Evolutionary conservation across 2,797 vertebrate genomes (phyloP), one percentile per base, ranked within the genome.

Genomic region (Corythornis leucogaster): DNA sequence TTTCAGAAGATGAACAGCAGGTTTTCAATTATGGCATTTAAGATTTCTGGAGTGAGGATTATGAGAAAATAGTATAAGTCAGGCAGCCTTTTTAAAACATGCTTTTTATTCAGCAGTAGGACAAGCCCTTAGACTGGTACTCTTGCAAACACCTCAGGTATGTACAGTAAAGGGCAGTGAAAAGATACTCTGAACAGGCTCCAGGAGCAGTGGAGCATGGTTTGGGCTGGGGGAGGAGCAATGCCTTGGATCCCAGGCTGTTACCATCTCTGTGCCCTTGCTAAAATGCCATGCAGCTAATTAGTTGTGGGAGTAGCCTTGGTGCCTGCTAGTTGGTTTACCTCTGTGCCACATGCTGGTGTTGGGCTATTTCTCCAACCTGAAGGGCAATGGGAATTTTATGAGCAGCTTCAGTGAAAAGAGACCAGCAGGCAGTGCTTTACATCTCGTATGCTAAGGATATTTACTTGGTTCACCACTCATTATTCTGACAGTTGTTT

Each of bases 401-500:
- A 93, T 82, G 66, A 89, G 69, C 54, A 89, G 84, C 64, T 80
- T 71, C 75, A 75, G 87, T 33, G 51, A 78, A 83, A 91, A 80
- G 35, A 81, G 30, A 63, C 74, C 82, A 93, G 85, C 70, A 80
- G 82, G 66, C 87, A 92, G 43, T 54, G 81, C 61, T 96, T 85
- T 87, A 50, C 69, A 85, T 93, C 43, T 87, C 54, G 31, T 80
- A n/a, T 1, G 2, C 84, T 82, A 64, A 71, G 62, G 45, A 89
- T 81, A 74, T 73, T 80, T 67, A 57, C 51, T 91, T 80, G 93
- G 55, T 91, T 92, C 93, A 76, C 67, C 91, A 92, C 80, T 92
- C 74, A 92, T 92, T 95, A 51, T 93, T 93, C 93, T 96, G 93
- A 93, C 91, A 93, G 87, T 96, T 87, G 87, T 91, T 93, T 95